These are phyloP conservation scores for Tinea semifulvella DNA, from an alignment of 2,888 invertebrate species.

Conservation along the genomic window DNA sequence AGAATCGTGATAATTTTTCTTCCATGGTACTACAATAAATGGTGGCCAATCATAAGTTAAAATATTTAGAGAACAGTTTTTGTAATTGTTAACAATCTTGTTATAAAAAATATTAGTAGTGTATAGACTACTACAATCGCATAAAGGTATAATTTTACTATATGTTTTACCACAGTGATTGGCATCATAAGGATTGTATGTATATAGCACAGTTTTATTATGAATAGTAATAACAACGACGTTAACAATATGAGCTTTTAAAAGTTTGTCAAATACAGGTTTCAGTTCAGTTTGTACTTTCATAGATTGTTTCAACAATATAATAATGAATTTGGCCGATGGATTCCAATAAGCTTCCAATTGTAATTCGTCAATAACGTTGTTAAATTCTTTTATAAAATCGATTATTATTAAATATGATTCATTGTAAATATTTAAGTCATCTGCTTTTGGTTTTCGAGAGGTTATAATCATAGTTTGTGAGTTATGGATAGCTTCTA, in stretches of 20 bases:
- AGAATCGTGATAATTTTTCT: background rate
- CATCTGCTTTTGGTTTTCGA: slow-evolving; percentile 1
- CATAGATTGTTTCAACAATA: background rate
- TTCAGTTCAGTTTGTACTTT: background rate
- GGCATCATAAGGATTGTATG: slow-evolving; percentile 17
- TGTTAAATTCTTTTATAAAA: background rate
- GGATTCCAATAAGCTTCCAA: slow-evolving; percentile 16
- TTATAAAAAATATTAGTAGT: background rate
- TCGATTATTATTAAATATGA: slow-evolving; percentile 12
- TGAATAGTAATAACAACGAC: slow-evolving; percentile 15
- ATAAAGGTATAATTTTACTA: slow-evolving; percentile 15
- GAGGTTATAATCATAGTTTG: background rate
- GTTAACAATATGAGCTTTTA: slow-evolving; percentile 14
- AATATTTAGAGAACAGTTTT: slow-evolving; percentile 16
- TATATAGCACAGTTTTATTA: slow-evolving; percentile 13
- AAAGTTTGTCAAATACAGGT: slow-evolving; percentile 15
- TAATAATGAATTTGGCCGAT: slow-evolving; percentile 15
- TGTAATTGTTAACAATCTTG: slow-evolving; percentile 12
- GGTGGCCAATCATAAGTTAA: slow-evolving; percentile 17
- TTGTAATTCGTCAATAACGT: slow-evolving; percentile 12
- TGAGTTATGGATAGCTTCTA: background rate
- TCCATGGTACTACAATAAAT: slow-evolving; percentile 11
- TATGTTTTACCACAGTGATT: slow-evolving; percentile 17
- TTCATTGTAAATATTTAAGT: background rate
- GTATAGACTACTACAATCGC: slow-evolving; percentile 12